These are phyloP conservation scores for Daktulosphaira vitifoliae DNA, from an alignment of 1,140 invertebrate species.

Conservation along the genomic window DNA sequence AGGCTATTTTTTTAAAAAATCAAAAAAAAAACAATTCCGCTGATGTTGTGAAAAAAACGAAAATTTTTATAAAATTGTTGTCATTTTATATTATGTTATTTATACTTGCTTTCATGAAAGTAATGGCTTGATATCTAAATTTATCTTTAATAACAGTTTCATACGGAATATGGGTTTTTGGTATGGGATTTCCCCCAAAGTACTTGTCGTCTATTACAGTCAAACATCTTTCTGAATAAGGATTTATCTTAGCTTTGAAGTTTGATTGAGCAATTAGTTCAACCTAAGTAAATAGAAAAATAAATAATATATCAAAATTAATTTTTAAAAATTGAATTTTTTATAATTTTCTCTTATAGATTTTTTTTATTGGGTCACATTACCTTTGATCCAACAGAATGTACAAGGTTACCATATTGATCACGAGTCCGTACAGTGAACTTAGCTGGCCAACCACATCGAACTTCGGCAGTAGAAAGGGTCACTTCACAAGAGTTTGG, in stretches of 20 bases:
- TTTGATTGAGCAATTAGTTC: slow-evolving; percentile 4
- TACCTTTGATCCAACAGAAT: background rate
- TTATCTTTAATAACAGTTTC: slow-evolving; percentile 67
- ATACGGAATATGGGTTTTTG: slow-evolving; percentile 53
- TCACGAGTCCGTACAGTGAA: slow-evolving; percentile 4
- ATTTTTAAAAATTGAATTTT: no score
- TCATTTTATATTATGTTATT: no score
- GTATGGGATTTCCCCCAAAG: slow-evolving; percentile 12
- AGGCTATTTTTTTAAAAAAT: no score
- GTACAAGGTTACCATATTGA: slow-evolving; percentile 10
- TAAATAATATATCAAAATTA: no score
- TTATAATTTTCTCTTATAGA: no score
- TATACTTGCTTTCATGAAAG: slow-evolving; percentile 75
- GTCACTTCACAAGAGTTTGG: slow-evolving; percentile 65
- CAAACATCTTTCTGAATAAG: background rate
- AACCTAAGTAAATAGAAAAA: background rate
- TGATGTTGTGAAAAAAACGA: no score
- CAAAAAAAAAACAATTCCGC: no score
- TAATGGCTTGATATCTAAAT: slow-evolving; percentile 89
- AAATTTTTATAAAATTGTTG: no score
- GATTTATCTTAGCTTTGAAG: slow-evolving; percentile 2
- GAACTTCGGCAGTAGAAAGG: slow-evolving; percentile 2
- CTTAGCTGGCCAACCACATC: slow-evolving; percentile 23
- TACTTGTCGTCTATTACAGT: background rate
- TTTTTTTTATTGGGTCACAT: no score